Evolutionary conservation across 2,797 vertebrate species (phyloP).

Genomic region (Atherinosoma microstoma): DNA sequence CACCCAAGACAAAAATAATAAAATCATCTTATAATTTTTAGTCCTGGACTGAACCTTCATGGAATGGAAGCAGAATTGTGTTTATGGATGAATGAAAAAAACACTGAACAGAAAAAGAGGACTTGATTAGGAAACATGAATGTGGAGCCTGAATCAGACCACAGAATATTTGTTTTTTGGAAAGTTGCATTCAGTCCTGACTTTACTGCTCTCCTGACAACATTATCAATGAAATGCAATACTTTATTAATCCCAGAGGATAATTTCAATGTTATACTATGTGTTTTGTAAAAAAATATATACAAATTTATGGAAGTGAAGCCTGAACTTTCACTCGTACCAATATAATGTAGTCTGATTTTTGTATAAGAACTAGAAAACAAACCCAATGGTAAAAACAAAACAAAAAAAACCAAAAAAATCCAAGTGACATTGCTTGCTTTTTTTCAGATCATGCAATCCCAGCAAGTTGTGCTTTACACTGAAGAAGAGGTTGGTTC

Average conservation of each 20-base stretch:
- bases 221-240: too few relatives aligned
- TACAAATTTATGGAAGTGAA: too few relatives aligned
- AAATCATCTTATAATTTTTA: neutral
- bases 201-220: too few relatives aligned
- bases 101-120: neutral
- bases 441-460: neutral
- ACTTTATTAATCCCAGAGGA: too few relatives aligned
- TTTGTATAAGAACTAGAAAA: conserved; percentile 8
- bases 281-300: too few relatives aligned
- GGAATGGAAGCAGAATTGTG: neutral
- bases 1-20: conserved; percentile 6
- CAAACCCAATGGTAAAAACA: too few relatives aligned
- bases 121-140: neutral
- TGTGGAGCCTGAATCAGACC: neutral
- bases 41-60: neutral
- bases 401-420: conserved; percentile 13
- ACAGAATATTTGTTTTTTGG: neutral
- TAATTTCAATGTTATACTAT: too few relatives aligned
- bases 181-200: too few relatives aligned
- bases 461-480: neutral
- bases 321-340: neutral
- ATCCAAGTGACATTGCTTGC: conserved; percentile 19
- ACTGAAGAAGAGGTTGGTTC: neutral
- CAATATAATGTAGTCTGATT: conserved; percentile 36
- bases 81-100: neutral